Evolutionary conservation across 2,888 invertebrate species (phyloP).

Genomic region (Ellobium chinense): DNA sequence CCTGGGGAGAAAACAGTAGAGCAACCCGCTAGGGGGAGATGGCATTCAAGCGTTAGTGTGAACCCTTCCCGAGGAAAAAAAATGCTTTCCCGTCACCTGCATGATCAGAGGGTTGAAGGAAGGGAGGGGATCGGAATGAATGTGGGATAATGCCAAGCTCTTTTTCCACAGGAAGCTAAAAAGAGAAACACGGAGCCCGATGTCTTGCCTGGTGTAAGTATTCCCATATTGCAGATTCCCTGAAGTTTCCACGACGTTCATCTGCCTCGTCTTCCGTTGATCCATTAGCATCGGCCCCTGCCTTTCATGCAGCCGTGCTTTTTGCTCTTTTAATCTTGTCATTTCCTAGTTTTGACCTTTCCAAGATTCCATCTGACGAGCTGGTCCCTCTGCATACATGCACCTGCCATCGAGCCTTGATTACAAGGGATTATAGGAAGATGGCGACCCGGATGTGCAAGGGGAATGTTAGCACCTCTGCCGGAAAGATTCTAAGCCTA

Average conservation of each 20-base stretch:
- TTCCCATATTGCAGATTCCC: not conserved
- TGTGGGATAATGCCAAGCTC: constrained; percentile 18
- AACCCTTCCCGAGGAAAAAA: not conserved
- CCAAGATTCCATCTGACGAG: no score
- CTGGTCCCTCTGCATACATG: no score
- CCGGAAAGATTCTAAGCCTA: no score
- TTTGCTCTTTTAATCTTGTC: not conserved
- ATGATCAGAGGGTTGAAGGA: not conserved
- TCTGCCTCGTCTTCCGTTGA: not conserved
- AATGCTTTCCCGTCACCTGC: no score
- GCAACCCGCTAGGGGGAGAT: not conserved
- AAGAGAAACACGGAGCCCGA: not conserved
- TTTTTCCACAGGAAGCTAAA: constrained; percentile 4
- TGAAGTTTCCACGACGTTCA: not conserved
- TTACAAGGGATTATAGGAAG: no score
- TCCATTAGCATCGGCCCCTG: not conserved
- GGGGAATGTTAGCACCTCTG: no score
- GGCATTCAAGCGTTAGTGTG: not conserved
- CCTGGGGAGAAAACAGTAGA: not conserved
- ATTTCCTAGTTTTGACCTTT: not conserved
- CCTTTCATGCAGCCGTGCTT: no score
- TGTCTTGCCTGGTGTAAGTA: not conserved
- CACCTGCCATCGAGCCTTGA: no score
- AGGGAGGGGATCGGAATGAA: not conserved
- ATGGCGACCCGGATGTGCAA: no score